These are phyloP conservation scores for Chydorus sphaericus DNA, from an alignment of 2,888 invertebrate genomes.

Conservation along the genomic window DNA sequence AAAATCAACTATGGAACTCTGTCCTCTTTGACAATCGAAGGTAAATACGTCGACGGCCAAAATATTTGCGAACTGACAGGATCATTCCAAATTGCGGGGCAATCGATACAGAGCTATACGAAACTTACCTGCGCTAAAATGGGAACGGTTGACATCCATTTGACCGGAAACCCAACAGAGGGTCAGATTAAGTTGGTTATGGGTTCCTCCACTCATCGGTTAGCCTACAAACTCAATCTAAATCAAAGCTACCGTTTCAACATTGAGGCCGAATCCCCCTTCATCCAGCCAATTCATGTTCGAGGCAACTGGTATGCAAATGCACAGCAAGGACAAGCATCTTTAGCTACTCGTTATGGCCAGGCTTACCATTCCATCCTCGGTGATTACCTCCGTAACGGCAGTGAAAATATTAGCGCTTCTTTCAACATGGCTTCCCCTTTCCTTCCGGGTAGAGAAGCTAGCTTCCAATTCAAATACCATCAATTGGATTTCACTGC, in stretches of 20 bases:
- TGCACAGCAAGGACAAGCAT: conserved; percentile 1
- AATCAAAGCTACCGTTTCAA: conserved; percentile 11
- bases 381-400: not conserved
- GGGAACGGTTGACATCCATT: not conserved
- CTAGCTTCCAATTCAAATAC: conserved; percentile 10
- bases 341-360: not conserved
- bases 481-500: conserved; percentile 10
- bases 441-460: conserved; percentile 16
- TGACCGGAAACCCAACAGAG: not conserved
- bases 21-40: not conserved
- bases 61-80: not conserved
- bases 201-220: conserved; percentile 11
- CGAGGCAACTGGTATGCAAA: not conserved
- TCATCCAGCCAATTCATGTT: conserved; percentile 15
- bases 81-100: not conserved
- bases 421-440: conserved; percentile 17
- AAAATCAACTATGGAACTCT: not conserved
- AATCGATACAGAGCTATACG: not conserved
- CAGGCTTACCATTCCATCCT: conserved; percentile 1
- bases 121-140: conserved; percentile 6
- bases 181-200: conserved; percentile 11
- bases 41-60: not conserved
- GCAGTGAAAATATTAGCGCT: not conserved
- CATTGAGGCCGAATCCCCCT: conserved; percentile 20
- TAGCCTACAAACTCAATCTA: conserved; percentile 10